Evolutionary conservation across 2,113 vertebrate genomes (phyloP).

Genomic region (Myotis brandtii): DNA sequence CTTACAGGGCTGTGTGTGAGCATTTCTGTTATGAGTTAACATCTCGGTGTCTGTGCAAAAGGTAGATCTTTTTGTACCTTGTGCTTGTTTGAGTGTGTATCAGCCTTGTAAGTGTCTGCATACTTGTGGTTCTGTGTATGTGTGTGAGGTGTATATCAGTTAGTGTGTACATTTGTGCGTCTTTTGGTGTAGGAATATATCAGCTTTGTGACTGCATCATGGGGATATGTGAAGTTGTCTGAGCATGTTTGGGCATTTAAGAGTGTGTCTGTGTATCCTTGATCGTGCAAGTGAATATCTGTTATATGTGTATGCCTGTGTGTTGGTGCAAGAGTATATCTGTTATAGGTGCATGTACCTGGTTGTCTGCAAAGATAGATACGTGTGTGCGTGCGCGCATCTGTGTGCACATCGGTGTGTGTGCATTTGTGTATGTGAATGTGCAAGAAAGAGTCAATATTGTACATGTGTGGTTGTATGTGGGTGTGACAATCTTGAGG

Average conservation of each 20-base stretch:
- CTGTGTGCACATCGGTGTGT: not conserved
- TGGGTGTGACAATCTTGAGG: constrained; percentile 1
- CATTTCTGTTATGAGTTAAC: constrained; percentile 17
- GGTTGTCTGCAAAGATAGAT: constrained; percentile 26
- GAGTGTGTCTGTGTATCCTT: constrained; percentile 6
- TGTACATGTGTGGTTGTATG: not conserved
- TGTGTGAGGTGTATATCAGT: constrained; percentile 4
- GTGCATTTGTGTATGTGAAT: not conserved
- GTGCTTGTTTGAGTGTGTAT: not conserved
- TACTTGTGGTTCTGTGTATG: not conserved
- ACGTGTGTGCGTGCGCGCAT: not conserved
- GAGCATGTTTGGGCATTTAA: not conserved
- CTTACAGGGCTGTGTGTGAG: constrained; percentile 30
- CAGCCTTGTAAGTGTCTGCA: not conserved
- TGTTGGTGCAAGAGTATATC: not conserved
- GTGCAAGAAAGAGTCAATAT: not conserved
- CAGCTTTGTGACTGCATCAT: not conserved
- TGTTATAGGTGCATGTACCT: not conserved
- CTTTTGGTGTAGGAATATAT: not conserved
- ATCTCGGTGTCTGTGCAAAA: constrained; percentile 3
- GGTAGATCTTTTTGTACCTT: constrained; percentile 38
- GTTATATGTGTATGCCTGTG: not conserved
- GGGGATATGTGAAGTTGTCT: constrained; percentile 21
- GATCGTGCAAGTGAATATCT: constrained; percentile 26
- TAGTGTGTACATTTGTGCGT: not conserved